Percentiles rank a stretch among this genome's conserved stretches.
Conservation (phyloP, 2,113 vertebrate genomes). For the Pandion haliaetus region DNA sequence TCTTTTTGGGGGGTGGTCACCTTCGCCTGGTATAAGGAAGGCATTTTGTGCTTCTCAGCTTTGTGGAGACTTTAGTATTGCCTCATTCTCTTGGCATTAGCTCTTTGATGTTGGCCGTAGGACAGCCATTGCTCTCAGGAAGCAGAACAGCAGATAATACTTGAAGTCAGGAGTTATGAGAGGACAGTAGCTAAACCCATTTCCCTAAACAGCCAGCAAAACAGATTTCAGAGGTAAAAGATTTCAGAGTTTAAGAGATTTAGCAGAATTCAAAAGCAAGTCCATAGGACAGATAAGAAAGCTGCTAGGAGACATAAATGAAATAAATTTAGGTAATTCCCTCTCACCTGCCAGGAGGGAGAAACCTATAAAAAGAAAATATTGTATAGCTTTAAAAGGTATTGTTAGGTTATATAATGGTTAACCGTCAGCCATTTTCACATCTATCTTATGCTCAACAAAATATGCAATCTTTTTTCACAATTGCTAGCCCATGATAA, state of each 20-base stretch:
- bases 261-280: conserved; percentile 1
- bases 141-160: background rate
- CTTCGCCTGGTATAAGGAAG: background rate
- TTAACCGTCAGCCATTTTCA: background rate
- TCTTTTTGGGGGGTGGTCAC: background rate
- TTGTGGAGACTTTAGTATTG: background rate
- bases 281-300: background rate
- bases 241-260: background rate
- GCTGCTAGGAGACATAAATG: background rate
- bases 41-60: background rate
- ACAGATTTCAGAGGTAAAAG: background rate
- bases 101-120: background rate
- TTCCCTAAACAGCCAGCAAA: conserved; percentile 11
- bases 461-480: background rate
- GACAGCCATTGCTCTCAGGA: background rate
- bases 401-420: background rate
- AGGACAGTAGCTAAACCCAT: background rate
- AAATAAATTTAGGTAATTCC: conserved; percentile 20
- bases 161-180: background rate
- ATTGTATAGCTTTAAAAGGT: background rate
- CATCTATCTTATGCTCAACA: background rate
- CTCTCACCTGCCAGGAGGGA: background rate
- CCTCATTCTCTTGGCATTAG: background rate
- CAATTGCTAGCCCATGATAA: background rate
- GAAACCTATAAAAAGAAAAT: background rate